Evolutionary conservation across 1,140 invertebrate genomes (phyloP), one percentile per base, ranked within the genome.

Genomic region (Leptopilina clavipes): DNA sequence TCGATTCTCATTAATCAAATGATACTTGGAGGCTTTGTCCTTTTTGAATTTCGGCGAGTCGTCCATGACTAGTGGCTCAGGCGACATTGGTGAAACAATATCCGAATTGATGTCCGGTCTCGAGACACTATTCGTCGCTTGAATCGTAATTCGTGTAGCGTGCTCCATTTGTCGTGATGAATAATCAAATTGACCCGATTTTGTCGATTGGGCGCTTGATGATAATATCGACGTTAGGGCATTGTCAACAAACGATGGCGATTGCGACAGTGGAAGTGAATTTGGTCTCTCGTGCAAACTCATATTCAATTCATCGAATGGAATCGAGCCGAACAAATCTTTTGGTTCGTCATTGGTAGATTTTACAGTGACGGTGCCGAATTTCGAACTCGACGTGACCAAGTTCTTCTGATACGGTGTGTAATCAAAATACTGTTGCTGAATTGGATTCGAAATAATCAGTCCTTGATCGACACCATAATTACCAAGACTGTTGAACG

Each of bases 271-370:
- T 0, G 88, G 83, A n/a, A 89, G 77, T 3, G 89, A 89, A 3
- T 84, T 88, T 6, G 87, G 87, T 56, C 87, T 79, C 11, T 84
- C 85, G n/a, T 85, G 87, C 31, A 82, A 87, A 52, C 80, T 87
- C 0, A 87, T 40, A 14, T 80, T 83, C 3, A 87, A 17, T n/a
- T 90, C 89, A 14, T 91, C 91, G 76, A 94, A 94, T 5, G 93
- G 93, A 37, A 93, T 90, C 11, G 93, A 91, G 3, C 93, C 93
- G 84, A 94, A 94, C 0, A 93, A 82, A 84, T 94, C 93, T 40
- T 90, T 88, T 1, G 83, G 74, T 10, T 84, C 80, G 12, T 44
- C 14, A 65, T 12, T n/a, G n/a, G 72, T 75, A 5, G 25, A 31
- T 11, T 82, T 79, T 0, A 83, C 79, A 1, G 78, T 81, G 0